phyloP scores from a whole-genome alignment of 30 jellyfish, hydroid and myxozoan species.

The Pelagia noctiluca region DNA sequence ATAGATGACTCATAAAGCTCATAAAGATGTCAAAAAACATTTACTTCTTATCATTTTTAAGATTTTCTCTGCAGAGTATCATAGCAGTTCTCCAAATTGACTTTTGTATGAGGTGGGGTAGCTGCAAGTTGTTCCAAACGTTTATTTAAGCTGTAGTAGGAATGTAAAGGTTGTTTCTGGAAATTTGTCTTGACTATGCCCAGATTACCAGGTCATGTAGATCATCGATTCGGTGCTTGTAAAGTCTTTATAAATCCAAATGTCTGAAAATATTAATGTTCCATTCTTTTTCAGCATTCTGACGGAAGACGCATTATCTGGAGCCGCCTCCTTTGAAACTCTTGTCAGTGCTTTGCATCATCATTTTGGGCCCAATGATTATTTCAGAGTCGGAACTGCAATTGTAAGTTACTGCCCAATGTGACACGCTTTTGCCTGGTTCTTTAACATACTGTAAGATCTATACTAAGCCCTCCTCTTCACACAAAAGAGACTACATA shows the following conservation, averaged over 20 bases:
- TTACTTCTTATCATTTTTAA: too few species aligned
- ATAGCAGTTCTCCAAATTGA: neutral
- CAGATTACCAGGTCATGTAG: neutral
- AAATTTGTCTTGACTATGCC: neutral
- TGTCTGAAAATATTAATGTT: neutral
- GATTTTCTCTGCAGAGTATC: too few species aligned
- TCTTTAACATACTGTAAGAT: neutral
- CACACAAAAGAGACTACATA: too few species aligned
- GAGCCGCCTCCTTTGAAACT: constrained; percentile 90
- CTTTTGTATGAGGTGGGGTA: neutral
- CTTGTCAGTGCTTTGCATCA: constrained; percentile 90
- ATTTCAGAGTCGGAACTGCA: constrained; percentile 90
- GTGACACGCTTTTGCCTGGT: neutral
- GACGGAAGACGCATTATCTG: constrained; percentile 94
- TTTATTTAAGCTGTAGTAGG: too few species aligned
- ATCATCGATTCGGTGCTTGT: too few species aligned
- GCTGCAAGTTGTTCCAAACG: too few species aligned
- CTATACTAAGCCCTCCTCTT: neutral
- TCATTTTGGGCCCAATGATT: constrained; percentile 95
- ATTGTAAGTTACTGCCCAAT: constrained; percentile 65
- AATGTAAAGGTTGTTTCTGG: neutral
- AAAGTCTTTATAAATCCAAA: neutral
- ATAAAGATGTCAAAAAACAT: too few species aligned
- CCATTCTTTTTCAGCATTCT: constrained; percentile 62
- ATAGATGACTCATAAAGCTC: too few species aligned